phyloP scores from a whole-genome alignment of 2,113 vertebrate species.

The Etia nguti region DNA sequence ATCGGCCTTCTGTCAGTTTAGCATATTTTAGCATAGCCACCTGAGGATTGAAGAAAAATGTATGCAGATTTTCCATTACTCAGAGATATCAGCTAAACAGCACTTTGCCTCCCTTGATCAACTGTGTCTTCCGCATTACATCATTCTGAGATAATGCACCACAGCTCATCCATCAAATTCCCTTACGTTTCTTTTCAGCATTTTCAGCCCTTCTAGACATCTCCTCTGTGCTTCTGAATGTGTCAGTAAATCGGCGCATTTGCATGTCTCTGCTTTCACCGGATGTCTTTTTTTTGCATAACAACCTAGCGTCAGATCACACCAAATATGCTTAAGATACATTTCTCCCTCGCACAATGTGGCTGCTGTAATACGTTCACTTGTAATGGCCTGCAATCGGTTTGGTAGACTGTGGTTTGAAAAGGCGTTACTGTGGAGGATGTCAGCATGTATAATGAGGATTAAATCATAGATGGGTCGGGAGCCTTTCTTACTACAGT shows the following conservation, averaged over 20 bases:
- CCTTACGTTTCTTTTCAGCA: neutral
- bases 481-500: neutral
- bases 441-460: conserved; percentile 41
- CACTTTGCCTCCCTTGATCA: conserved; percentile 4
- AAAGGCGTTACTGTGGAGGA: conserved; percentile 7
- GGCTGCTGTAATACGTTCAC: conserved; percentile 10
- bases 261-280: conserved; percentile 8
- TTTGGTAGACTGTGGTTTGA: conserved; percentile 25
- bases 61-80: conserved; percentile 28
- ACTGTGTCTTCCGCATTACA: conserved; percentile 5
- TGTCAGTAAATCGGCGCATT: conserved; percentile 10
- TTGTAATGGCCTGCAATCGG: conserved; percentile 41
- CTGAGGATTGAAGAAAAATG: conserved; percentile 27
- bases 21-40: conserved; percentile 47
- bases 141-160: conserved; percentile 8
- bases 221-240: neutral
- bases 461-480: conserved; percentile 51
- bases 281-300: neutral
- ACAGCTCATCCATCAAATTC: conserved; percentile 20
- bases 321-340: conserved; percentile 44
- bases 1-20: conserved; percentile 50
- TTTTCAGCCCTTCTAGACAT: neutral
- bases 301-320: neutral
- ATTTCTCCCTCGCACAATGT: conserved; percentile 33
- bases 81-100: conserved; percentile 8